Percentiles rank a stretch among this genome's conserved stretches.
Conservation (phyloP, 1,140 invertebrate species). For the Drosophila lowei region DNA sequence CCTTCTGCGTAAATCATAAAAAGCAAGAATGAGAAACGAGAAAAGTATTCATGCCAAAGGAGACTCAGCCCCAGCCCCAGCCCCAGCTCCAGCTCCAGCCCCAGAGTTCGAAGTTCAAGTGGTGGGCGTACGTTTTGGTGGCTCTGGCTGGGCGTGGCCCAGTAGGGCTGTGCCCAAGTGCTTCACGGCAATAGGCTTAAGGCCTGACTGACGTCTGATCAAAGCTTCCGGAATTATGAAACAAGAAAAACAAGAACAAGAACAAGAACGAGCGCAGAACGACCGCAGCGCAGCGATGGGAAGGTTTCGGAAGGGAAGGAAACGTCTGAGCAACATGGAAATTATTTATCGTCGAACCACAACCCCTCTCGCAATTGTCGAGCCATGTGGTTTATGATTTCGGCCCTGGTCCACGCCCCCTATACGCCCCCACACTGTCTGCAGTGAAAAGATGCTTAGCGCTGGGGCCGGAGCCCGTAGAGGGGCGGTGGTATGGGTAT, state of each 20-base stretch:
- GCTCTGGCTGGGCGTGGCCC: constrained; percentile 25
- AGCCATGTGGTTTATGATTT: constrained; percentile 69
- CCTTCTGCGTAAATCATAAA: constrained; percentile 70
- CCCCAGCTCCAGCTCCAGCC: too few species aligned
- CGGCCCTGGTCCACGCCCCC: constrained; percentile 11
- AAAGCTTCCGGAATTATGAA: constrained; percentile 73
- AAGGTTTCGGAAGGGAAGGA: too few species aligned
- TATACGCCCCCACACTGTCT: constrained; percentile 21
- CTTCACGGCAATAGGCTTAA: constrained; percentile 57
- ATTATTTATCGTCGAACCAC: constrained; percentile 63
- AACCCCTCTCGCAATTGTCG: constrained; percentile 60
- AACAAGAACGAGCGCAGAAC: constrained; percentile 14
- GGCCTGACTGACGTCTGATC: constrained; percentile 72
- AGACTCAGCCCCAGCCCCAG: background rate
- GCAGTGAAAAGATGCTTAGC: constrained; percentile 54
- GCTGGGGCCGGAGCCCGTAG: constrained; percentile 5
- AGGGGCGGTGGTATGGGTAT: background rate
- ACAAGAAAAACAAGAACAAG: constrained; percentile 29
- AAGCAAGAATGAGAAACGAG: constrained; percentile 30
- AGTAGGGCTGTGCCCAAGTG: background rate
- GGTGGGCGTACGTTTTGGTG: constrained; percentile 18
- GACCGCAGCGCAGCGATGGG: constrained; percentile 21
- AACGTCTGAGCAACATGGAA: constrained; percentile 33
- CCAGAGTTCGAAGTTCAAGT: constrained; percentile 45
- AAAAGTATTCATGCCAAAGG: constrained; percentile 8